A percentile compares a stretch with the other conserved stretches of the same genome.
Evolutionary conservation across 2,797 vertebrate genomes (phyloP).

Genomic region (Anableps anableps): DNA sequence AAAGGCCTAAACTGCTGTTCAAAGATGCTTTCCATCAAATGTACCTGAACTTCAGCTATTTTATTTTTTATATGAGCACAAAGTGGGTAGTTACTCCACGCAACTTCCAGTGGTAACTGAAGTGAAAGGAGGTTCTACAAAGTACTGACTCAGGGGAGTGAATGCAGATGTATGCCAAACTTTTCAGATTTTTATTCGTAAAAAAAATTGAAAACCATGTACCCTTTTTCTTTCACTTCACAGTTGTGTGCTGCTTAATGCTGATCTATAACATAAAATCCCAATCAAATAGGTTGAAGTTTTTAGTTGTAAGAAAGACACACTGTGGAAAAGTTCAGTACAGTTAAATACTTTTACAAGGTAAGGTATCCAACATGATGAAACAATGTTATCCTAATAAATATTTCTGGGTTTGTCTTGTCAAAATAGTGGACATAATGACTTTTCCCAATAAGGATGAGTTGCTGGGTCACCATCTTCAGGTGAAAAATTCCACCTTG

Average conservation of each 20-base stretch:
- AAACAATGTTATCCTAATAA: neutral
- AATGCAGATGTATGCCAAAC: neutral
- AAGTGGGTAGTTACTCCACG: too few relatives aligned
- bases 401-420: neutral
- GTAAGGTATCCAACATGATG: neutral
- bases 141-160: neutral
- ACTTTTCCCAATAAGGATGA: conserved; percentile 30
- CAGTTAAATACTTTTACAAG: neutral
- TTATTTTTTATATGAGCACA: too few relatives aligned
- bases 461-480: conserved; percentile 17
- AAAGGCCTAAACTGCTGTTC: too few relatives aligned
- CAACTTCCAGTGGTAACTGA: too few relatives aligned
- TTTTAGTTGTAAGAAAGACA: too few relatives aligned
- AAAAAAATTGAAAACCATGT: neutral
- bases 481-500: conserved; percentile 89
- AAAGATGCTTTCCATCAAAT: too few relatives aligned
- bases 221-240: neutral
- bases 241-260: neutral
- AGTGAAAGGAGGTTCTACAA: too few relatives aligned
- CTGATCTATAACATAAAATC: neutral
- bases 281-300: too few relatives aligned
- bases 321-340: neutral
- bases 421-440: conserved; percentile 32
- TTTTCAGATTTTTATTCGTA: neutral
- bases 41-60: too few relatives aligned